Base-by-base conservation (phyloP, 2,888 invertebrate species). In the Eurois occulta region DNA sequence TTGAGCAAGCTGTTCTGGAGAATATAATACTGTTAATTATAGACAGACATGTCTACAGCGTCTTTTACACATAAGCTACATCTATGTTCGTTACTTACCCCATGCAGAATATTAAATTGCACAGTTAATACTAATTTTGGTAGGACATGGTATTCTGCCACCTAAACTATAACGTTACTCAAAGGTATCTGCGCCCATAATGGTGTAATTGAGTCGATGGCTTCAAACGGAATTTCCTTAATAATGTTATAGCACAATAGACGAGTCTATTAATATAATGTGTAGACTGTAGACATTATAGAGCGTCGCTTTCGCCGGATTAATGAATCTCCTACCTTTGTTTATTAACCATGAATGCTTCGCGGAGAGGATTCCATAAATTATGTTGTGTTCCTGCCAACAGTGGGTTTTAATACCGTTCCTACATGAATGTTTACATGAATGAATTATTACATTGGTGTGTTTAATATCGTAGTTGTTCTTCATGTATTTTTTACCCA, bases 261-360 rank as follows among this genome's bases (percentile, higher is more conserved):
- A 78, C 70, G 60, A 73, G 48, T 81, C 77, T 84, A 83, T 87
- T 87, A 85, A 82, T 88, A 85, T 84, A 84, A 81, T 81, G 78
- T 83, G 87, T 84, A 85, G 41, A 69, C 72, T 65, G 77, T 72
- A 78, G 78, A 41, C 82, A 75, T 81, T 75, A 81, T 69, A 81
- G 80, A 86, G 82, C 83, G 79, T 81, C 67, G 78, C 80, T 80
- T 87, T 88, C 88, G 52, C 84, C 81, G 87, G 86, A 90, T 89
- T 89, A 90, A 90, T 90, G 86, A 88, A 83, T 84, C 79, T 82
- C 70, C 68, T 77, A 84, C 85, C 87, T 85, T 86, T 89, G 90
- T 90, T 88, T 87, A 89, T 89, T 83, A 87, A 84, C 85, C 84
- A 79, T 86, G 87, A 87, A 89, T 88, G 83, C 83, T 83, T 76